These are phyloP conservation scores for Tipula confusa DNA, from an alignment of 2,888 invertebrate species.

Conservation along the genomic window DNA sequence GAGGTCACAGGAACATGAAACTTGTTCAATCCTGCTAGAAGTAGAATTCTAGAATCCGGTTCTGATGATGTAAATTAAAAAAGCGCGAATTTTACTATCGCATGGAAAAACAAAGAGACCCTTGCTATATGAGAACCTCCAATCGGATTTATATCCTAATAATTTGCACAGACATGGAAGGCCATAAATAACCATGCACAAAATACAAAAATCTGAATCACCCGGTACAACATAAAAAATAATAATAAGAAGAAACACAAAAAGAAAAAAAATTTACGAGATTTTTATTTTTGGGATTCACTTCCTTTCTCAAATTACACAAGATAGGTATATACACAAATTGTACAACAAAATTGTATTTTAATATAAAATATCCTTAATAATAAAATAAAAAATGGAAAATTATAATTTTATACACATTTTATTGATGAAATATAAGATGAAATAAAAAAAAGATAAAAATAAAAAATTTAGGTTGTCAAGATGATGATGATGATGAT, in stretches of 20 bases:
- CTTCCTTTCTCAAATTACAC: background rate
- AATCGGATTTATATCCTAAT: too few relatives aligned
- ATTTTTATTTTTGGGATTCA: slow-evolving; percentile 20
- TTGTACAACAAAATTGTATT: background rate
- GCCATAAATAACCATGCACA: too few relatives aligned
- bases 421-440: slow-evolving; percentile 15
- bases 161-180: too few relatives aligned
- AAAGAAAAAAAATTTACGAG: background rate
- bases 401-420: background rate
- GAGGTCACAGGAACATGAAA: too few relatives aligned
- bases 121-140: too few relatives aligned
- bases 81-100: too few relatives aligned
- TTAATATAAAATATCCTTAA: background rate
- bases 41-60: too few relatives aligned
- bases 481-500: background rate
- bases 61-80: too few relatives aligned
- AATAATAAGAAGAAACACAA: background rate
- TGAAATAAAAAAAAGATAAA: background rate
- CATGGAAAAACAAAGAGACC: too few relatives aligned
- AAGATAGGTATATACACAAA: background rate
- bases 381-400: background rate
- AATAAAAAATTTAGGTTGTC: background rate
- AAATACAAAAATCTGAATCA: too few relatives aligned
- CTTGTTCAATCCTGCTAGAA: too few relatives aligned
- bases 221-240: background rate